phyloP scores from a whole-genome alignment of 2,888 invertebrate species.

The Thyatira batis region DNA sequence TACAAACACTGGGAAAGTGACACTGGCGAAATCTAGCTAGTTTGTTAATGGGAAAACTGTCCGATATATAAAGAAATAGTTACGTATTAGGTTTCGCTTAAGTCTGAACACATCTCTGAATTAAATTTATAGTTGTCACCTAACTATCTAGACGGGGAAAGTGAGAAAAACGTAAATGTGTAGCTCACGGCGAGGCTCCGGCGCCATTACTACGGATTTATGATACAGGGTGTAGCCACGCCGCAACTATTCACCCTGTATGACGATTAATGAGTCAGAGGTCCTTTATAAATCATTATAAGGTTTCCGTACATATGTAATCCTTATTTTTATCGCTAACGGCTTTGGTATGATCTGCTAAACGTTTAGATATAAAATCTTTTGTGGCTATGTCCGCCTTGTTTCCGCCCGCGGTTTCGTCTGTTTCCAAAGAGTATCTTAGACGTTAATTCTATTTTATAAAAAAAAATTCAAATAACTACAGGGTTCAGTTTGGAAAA shows the following conservation, averaged over 20 bases:
- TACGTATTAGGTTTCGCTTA: neutral
- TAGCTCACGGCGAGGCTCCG: neutral
- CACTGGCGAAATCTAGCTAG: no score
- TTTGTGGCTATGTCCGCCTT: no score
- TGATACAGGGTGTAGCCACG: conserved; percentile 1
- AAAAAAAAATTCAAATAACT: no score
- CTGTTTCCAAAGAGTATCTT: no score
- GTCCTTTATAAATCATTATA: conserved; percentile 1
- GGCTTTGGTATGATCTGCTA: no score
- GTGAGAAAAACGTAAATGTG: neutral
- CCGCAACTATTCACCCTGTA: conserved; percentile 1
- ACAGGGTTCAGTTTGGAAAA: no score
- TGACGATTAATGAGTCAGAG: conserved; percentile 1
- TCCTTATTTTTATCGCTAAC: neutral
- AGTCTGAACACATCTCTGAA: neutral
- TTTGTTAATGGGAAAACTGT: no score
- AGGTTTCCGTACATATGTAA: neutral
- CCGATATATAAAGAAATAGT: no score
- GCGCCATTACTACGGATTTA: conserved; percentile 1
- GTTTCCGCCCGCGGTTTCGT: no score
- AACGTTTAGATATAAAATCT: no score
- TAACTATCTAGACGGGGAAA: neutral
- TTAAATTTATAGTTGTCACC: neutral
- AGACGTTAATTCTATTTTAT: no score
- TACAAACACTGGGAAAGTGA: no score